A percentile compares a stretch with the other conserved stretches of the same genome.
Conservation (phyloP, 2,113 vertebrate genomes). For the Chamaea fasciata region DNA sequence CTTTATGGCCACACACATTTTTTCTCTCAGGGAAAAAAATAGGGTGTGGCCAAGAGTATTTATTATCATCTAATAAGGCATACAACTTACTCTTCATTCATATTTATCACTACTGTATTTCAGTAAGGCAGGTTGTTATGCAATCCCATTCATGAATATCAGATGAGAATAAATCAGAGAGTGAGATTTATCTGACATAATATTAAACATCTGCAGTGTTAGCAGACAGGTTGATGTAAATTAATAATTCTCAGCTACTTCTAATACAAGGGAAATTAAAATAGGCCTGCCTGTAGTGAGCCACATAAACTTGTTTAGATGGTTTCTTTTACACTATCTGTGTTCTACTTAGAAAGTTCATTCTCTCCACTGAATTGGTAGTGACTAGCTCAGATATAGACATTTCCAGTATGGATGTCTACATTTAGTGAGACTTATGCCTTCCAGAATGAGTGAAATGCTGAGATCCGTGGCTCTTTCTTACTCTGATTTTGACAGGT, state of each 20-base stretch:
- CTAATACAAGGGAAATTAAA: not conserved
- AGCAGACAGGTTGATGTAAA: not conserved
- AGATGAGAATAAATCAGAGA: not conserved
- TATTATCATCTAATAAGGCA: not conserved
- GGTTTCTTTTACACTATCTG: not conserved
- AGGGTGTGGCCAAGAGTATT: not conserved
- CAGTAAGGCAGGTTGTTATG: not conserved
- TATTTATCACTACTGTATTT: not conserved
- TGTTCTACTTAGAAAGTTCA: not conserved
- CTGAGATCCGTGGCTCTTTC: not conserved
- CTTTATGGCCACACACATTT: not conserved
- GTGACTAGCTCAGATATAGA: not conserved
- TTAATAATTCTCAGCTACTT: not conserved
- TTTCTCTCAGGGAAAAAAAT: not conserved
- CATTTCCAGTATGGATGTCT: not conserved
- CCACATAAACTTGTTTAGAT: not conserved
- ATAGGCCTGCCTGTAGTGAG: not conserved
- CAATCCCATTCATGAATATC: not conserved
- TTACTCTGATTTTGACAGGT: not conserved
- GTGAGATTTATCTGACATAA: not conserved
- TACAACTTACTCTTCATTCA: not conserved
- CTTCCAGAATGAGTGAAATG: not conserved
- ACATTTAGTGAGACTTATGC: not conserved
- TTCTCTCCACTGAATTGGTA: not conserved
- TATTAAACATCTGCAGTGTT: not conserved